These are phyloP conservation scores for Acanthurus lineatus DNA, from an alignment of 2,797 vertebrate genomes.

Conservation along the genomic window DNA sequence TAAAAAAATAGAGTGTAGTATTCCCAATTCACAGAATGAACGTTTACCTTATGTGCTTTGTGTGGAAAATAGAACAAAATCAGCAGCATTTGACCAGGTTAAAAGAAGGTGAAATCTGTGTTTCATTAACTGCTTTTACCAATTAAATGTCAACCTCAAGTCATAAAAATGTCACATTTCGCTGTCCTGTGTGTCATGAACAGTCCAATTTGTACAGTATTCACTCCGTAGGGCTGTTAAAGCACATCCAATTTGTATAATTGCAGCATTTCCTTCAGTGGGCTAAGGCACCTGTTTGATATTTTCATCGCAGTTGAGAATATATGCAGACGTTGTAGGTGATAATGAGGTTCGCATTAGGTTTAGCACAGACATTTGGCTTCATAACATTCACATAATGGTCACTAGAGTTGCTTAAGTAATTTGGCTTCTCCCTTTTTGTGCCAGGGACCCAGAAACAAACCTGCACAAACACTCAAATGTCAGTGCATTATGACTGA, in stretches of 20 bases:
- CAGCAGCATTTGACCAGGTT: neutral
- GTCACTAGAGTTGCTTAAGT: conserved; percentile 13
- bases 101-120: neutral
- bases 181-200: neutral
- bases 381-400: conserved; percentile 9
- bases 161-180: neutral
- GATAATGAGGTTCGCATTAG: conserved; percentile 29
- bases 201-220: conserved; percentile 9
- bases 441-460: conserved; percentile 4
- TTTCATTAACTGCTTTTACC: neutral
- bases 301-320: neutral
- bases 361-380: conserved; percentile 20
- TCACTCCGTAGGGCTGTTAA: conserved; percentile 3
- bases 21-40: neutral
- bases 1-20: conserved; percentile 19
- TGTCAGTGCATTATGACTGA: conserved; percentile 3
- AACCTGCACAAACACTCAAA: neutral
- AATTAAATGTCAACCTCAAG: neutral
- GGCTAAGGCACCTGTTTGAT: conserved; percentile 39
- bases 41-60: neutral
- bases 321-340: conserved; percentile 21
- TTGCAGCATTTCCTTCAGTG: neutral
- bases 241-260: conserved; percentile 8
- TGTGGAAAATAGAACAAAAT: conserved; percentile 14
- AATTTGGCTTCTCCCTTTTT: conserved; percentile 20